phyloP scores from a whole-genome alignment of 2,797 vertebrate species.

The Eulemur mongoz region DNA sequence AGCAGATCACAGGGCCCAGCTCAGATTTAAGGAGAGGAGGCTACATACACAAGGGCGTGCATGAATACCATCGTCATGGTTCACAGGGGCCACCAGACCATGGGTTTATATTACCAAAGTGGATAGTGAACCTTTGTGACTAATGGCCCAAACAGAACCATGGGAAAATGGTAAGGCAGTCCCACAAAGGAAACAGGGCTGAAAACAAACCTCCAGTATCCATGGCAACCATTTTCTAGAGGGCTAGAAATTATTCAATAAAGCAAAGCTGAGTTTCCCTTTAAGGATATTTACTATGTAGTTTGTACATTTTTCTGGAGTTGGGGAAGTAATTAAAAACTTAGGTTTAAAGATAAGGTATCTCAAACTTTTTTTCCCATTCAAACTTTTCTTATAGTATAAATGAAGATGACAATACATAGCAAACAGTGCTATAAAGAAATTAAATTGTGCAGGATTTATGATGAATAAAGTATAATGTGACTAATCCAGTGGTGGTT shows the following conservation, averaged over 20 bases:
- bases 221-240: not conserved
- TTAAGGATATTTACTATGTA: not conserved
- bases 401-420: conserved; percentile 14
- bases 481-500: not conserved
- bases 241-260: not conserved
- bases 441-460: not conserved
- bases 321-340: conserved; percentile 16
- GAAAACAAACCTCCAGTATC: not conserved
- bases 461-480: not conserved
- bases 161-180: not conserved
- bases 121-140: not conserved
- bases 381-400: not conserved
- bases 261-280: not conserved
- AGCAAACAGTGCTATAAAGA: not conserved
- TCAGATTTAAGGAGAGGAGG: not conserved
- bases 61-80: no score
- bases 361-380: not conserved
- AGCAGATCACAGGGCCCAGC: not conserved
- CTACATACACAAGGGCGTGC: fast-evolving
- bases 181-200: not conserved
- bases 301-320: not conserved
- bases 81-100: fast-evolving
- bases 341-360: conserved; percentile 40
- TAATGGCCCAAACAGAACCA: not conserved
- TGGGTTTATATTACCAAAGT: not conserved